A percentile compares a stretch with the other conserved stretches of the same genome.
Evolutionary conservation across 1,140 invertebrate genomes (phyloP).

Genomic region (Papilio helenus): DNA sequence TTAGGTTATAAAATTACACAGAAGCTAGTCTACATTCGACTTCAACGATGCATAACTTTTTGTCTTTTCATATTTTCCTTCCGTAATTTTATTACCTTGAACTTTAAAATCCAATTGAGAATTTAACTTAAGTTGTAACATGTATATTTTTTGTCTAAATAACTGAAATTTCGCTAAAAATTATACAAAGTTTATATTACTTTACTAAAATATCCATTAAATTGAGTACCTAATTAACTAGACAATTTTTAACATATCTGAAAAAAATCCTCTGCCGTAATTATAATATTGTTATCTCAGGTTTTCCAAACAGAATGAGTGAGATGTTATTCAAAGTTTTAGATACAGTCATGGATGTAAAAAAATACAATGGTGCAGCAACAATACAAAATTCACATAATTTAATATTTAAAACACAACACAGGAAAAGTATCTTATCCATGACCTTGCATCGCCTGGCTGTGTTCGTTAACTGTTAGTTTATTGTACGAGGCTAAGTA

Average conservation of each 20-base stretch:
- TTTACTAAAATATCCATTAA: too few relatives aligned
- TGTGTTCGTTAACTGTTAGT: conserved; percentile 23
- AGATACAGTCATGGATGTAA: background rate
- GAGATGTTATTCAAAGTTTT: background rate
- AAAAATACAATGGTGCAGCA: conserved; percentile 27
- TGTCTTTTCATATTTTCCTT: too few relatives aligned
- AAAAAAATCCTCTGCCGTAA: too few relatives aligned
- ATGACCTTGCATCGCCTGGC: conserved; percentile 30
- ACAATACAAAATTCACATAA: conserved; percentile 37
- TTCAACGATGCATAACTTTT: background rate
- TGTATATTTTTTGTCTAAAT: background rate
- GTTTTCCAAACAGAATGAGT: background rate
- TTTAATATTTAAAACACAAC: conserved; percentile 34
- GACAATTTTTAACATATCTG: too few relatives aligned
- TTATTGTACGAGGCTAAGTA: conserved; percentile 28
- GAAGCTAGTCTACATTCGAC: background rate
- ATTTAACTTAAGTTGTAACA: background rate
- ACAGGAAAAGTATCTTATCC: conserved; percentile 24
- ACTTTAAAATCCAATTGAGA: background rate
- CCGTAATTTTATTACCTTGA: too few relatives aligned
- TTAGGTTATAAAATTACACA: background rate
- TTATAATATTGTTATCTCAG: too few relatives aligned
- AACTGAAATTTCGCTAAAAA: background rate
- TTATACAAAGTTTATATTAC: background rate
- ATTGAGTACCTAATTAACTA: too few relatives aligned